A percentile compares a stretch with the other conserved stretches of the same genome.
Conservation (phyloP, 2,113 vertebrate species). For the Lophura nycthemera region DNA sequence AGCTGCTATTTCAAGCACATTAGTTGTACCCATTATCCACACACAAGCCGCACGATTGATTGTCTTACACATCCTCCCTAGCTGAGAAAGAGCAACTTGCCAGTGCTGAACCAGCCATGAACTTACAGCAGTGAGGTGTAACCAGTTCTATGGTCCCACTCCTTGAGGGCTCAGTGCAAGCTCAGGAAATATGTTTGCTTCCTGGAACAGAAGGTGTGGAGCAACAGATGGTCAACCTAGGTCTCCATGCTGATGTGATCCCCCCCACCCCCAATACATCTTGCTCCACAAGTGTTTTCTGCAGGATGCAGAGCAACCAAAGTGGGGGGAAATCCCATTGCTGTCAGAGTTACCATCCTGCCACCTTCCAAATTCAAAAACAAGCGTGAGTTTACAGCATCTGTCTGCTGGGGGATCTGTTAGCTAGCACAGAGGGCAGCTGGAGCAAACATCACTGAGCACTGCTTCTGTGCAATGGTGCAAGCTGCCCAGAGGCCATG, state of each 20-base stretch:
- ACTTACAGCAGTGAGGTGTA: neutral
- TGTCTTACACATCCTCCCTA: neutral
- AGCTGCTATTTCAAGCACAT: slow-evolving; percentile 48
- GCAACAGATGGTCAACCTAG: neutral
- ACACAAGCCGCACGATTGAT: neutral
- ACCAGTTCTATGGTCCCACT: neutral
- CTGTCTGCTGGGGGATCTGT: neutral
- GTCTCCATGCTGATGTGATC: neutral
- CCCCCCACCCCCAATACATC: neutral
- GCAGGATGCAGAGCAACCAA: neutral
- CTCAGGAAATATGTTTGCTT: neutral
- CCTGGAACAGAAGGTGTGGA: neutral
- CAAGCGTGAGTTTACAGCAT: neutral
- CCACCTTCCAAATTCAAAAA: neutral
- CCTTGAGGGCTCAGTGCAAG: neutral
- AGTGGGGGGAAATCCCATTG: neutral
- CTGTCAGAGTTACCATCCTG: neutral
- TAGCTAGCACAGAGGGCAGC: neutral
- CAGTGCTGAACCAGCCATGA: neutral
- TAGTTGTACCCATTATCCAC: slow-evolving; percentile 45
- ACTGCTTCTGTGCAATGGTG: too few species aligned
- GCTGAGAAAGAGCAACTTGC: neutral
- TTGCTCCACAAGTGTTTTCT: neutral
- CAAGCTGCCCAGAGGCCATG: neutral
- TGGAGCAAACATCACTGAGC: neutral